phyloP scores from a whole-genome alignment of 1,140 invertebrate genomes.

The Hermetia illucens region DNA sequence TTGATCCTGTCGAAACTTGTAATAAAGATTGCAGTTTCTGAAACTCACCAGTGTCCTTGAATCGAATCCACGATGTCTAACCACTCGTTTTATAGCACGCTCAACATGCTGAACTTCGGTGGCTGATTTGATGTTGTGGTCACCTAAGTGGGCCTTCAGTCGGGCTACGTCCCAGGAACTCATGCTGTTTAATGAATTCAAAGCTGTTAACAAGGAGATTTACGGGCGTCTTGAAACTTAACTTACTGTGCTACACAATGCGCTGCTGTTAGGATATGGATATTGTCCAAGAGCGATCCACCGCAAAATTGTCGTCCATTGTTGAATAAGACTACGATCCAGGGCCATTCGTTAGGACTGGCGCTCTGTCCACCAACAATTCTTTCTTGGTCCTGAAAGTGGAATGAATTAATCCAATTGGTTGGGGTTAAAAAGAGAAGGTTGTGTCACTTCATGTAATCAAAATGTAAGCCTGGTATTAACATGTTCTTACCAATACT shows the following conservation, averaged over 20 bases:
- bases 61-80: slow-evolving; percentile 71
- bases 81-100: slow-evolving; percentile 62
- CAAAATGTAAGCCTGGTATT: too few species aligned
- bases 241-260: slow-evolving; percentile 83
- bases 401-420: slow-evolving; percentile 20
- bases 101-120: slow-evolving; percentile 59
- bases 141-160: slow-evolving; percentile 63
- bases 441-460: neutral
- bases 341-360: slow-evolving; percentile 68
- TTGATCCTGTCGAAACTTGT: too few species aligned
- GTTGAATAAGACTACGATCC: slow-evolving; percentile 73
- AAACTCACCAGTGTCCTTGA: slow-evolving; percentile 57
- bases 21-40: neutral
- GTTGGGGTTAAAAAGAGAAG: slow-evolving; percentile 14
- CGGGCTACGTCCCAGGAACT: slow-evolving; percentile 73
- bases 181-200: slow-evolving; percentile 49
- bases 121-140: slow-evolving; percentile 63
- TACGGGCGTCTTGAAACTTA: neutral
- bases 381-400: slow-evolving; percentile 51
- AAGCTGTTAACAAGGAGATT: neutral
- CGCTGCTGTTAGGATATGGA: slow-evolving; percentile 74
- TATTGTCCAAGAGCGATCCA: slow-evolving; percentile 69
- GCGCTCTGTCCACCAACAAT: slow-evolving; percentile 75
- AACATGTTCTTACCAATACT: slow-evolving; percentile 32
- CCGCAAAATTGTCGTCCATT: slow-evolving; percentile 76